Evolutionary conservation across 2,797 vertebrate species (phyloP), one percentile per base, ranked within the genome.

Genomic region (Jordanella pulchra): DNA sequence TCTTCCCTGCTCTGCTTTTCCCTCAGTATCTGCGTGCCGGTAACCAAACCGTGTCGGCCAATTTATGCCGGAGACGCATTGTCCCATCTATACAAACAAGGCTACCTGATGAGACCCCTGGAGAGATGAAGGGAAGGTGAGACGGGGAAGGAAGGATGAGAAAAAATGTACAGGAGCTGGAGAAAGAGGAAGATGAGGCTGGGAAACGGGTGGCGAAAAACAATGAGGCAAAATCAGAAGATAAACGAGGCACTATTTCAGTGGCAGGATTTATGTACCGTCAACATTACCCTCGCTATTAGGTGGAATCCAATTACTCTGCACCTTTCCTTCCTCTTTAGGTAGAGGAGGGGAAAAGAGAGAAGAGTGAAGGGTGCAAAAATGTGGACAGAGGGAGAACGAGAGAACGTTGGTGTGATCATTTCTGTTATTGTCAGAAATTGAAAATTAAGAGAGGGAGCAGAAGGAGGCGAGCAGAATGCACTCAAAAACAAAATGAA

Each of bases 231-330:
- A 94, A 94, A 94, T 94, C 89, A 90, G 90, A 94, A 94, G 93
- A 95, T 92, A 94, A 94, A 95, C 91, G 91, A 93, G 92, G 90
- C 86, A 72, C 93, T 93, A 93, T 94, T 94, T 94, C 92, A 90
- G 93, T 89, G 91, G 90, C 86, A 91, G 93, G 94, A 95, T 95
- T 95, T 94, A 95, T 95, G 93, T 93, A 94, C 93, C 93, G 93
- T 95, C 93, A 95, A 94, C 93, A 94, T 94, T 94, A 94, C 89
- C 93, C 91, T 91, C 87, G 93, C 92, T 93, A 94, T 94, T 94
- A 94, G 90, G 93, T 89, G 87, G 92, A 93, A 93, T 89, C 87
- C 92, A 94, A 94, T 94, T 94, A 93, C 90, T 92, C 87, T 84
- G 89, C 80, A 89, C 91, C 93, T 86, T 80, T 85, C 80, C 68